Evolutionary conservation across 2,113 vertebrate genomes (phyloP), one percentile per base, ranked within the genome.

Genomic region (Reinhardtius hippoglossoides): DNA sequence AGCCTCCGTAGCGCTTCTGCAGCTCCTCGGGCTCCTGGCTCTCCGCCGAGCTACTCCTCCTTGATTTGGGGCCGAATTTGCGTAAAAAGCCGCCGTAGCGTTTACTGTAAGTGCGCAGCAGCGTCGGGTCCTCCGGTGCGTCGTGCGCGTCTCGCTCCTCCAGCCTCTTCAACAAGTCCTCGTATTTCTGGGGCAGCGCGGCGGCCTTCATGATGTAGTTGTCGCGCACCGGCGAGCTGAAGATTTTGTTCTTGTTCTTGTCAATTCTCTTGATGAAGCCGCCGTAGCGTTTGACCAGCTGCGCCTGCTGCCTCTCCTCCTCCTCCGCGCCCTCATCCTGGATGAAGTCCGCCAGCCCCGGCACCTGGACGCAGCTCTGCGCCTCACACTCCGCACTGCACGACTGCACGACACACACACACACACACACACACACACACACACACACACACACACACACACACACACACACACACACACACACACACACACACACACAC

Each of bases 1-100:
- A 99, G 62, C 98, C 98, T 0, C 98, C 98, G 1, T 99, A 99
- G 71, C 98, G 95, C 84, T 99, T 99, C 87, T 98, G 97, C 44
- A 98, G 92, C 90, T 95, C 96, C 68, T 89, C 88, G 3, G 80
- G 82, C 14, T 95, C 95, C 18, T 90, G 92, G 74, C 87, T 89
- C 58, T 78, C 92, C 0, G 37, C 78, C 0, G 83, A 85, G 12
- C 92, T 93, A 81, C 94, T 95, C 89, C 96, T 90, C 87, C 95
- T 96, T 40, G 95, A 87, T 81, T 97, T 97, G 21, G 95, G 95
- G 1, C 92, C 92, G 78, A 97, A 96, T 80, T 96, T 97, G 70
- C 96, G 93, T 60, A 96, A 88, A 88, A 97, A 97, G 50, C 96
- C 96, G 14, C 96, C 96, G 2, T 97, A 96, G 1, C 95, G 95